Percentiles rank a stretch among this genome's conserved stretches.
These are phyloP conservation scores for Marmota flaviventris DNA, from an alignment of 2,113 vertebrate genomes.

Conservation along the genomic window DNA sequence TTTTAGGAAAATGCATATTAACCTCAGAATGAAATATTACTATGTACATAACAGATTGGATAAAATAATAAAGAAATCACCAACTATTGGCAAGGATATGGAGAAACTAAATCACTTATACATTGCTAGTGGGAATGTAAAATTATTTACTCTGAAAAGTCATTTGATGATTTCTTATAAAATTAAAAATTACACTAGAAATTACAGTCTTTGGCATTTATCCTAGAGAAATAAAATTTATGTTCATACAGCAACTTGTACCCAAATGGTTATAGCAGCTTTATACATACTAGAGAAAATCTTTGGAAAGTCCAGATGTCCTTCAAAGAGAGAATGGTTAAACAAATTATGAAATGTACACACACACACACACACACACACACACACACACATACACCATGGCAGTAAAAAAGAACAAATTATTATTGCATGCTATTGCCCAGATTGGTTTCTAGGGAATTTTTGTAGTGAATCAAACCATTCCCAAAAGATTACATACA, in stretches of 20 bases:
- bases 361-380: no score
- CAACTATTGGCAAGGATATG: neutral
- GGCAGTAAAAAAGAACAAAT: neutral
- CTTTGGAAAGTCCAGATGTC: neutral
- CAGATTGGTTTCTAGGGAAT: neutral
- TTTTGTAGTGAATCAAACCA: neutral
- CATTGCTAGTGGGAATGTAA: neutral
- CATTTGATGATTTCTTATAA: neutral
- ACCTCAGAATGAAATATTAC: neutral
- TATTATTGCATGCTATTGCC: neutral
- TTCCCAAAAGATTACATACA: neutral
- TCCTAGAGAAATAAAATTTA: neutral
- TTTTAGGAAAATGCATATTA: neutral
- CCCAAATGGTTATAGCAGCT: neutral
- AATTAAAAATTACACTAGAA: neutral
- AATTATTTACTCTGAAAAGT: neutral
- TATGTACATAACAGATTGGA: neutral
- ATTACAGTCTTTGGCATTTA: neutral
- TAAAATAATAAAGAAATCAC: neutral
- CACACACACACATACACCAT: neutral
- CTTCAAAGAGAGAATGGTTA: neutral
- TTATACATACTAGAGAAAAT: neutral
- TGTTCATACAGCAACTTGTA: neutral
- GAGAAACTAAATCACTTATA: neutral
- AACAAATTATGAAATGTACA: no score